Base-by-base conservation (phyloP, 2,888 invertebrate genomes). In the Mythimna ferrago region DNA sequence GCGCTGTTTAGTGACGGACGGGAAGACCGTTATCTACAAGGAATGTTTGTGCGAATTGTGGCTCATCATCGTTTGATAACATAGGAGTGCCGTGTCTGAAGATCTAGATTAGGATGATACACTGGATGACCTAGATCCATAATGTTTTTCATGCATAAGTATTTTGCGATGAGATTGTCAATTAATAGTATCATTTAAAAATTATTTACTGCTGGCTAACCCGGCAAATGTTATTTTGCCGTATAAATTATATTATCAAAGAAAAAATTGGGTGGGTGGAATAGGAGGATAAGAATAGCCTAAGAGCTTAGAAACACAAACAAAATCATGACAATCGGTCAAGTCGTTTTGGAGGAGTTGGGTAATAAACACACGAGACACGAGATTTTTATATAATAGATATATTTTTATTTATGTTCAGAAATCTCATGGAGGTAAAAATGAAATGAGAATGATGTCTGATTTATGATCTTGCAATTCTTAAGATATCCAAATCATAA, bases 11-110 rank as follows among this genome's bases (percentile, higher is more conserved):
- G 62, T 76, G 80, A 76, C 60, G 48, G 48, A 63, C 76, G 64
- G 69, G 80, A 71, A 56, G n/a, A 62, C 26, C 56, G 66, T 85
- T 82, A 86, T 86, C 83, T 63, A 26, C 9, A 51, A 62, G 68
- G 78, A 75, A 79, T 76, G 76, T 71, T 73, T 58, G 64, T 75
- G 74, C 76, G 66, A 80, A 82, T 70, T 71, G 53, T 63, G 38
- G 35, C 10, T 71, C 71, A 80, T 63, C 71, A 71, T 56, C 70
- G 41, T 19, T 48, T 63, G 83, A 83, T 83, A 81, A 73, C 35
- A 32, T 0, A 65, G 74, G 72, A 70, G 78, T 83, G 69, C 66
- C 74, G 62, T 74, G 48, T 71, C 69, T 66, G 66, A 44, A 53
- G 70, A 73, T 76, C 66, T 66, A 51, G 63, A 57, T 75, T 53